phyloP scores from a whole-genome alignment of 2,888 invertebrate genomes.

The Allacma fusca region DNA sequence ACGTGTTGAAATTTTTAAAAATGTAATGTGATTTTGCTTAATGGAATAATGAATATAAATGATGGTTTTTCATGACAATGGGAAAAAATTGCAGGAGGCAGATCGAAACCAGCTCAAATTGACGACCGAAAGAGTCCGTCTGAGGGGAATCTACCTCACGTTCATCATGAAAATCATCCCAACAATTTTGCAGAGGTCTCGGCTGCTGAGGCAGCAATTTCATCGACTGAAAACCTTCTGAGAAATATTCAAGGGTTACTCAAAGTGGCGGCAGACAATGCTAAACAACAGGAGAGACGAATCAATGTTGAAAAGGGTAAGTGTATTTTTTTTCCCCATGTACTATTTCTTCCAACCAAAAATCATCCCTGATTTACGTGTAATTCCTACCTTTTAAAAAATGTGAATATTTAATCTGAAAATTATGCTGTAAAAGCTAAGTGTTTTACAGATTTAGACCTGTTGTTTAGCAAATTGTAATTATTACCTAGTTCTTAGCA shows the following conservation, averaged over 20 bases:
- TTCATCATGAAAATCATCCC: slow-evolving; percentile 51
- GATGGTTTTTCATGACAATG: too few species aligned
- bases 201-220: slow-evolving; percentile 67
- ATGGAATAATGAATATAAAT: not conserved
- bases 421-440: not conserved
- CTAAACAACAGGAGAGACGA: slow-evolving; percentile 93
- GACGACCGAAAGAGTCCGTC: slow-evolving; percentile 59
- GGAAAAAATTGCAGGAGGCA: slow-evolving; percentile 37
- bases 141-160: slow-evolving; percentile 51
- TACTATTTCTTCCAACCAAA: not conserved
- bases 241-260: slow-evolving; percentile 94
- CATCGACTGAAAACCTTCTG: slow-evolving; percentile 91
- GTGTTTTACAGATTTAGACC: not conserved
- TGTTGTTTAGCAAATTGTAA: not conserved
- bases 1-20: not conserved
- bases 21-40: not conserved
- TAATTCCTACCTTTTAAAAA: not conserved
- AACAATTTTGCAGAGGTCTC: slow-evolving; percentile 60
- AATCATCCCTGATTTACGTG: not conserved
- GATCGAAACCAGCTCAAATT: slow-evolving; percentile 44
- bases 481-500: not conserved
- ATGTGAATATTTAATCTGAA: not conserved
- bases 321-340: slow-evolving; percentile 1
- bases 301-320: slow-evolving; percentile 96
- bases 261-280: slow-evolving; percentile 97